A percentile compares a stretch with the other conserved stretches of the same genome.
phyloP scores from a whole-genome alignment of 2,113 vertebrate species.

The Amblyornis subalaris region DNA sequence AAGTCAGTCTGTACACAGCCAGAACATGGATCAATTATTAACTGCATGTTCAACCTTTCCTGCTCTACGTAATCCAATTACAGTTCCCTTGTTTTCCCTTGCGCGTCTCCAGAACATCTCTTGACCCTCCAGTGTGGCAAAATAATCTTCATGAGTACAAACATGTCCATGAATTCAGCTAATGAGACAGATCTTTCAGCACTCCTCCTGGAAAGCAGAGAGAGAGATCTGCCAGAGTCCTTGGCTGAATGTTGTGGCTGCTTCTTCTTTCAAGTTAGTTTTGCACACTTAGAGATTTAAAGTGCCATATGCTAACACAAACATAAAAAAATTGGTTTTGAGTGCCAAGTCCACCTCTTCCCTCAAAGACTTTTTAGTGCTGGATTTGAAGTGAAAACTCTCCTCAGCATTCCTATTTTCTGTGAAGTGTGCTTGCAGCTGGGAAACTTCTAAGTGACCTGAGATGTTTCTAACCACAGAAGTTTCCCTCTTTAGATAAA shows the following conservation, averaged over 20 bases:
- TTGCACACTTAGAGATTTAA: background rate
- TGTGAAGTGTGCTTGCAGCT: background rate
- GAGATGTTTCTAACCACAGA: background rate
- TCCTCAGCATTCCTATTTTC: background rate
- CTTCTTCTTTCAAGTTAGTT: background rate
- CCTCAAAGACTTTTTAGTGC: background rate
- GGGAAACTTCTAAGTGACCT: background rate
- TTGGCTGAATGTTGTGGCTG: background rate
- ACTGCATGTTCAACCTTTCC: slow-evolving; percentile 4
- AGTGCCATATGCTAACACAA: background rate
- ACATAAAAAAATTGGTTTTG: background rate
- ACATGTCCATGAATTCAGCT: background rate
- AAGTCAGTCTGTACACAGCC: background rate
- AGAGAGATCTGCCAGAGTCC: slow-evolving; percentile 7
- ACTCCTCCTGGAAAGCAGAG: slow-evolving; percentile 7
- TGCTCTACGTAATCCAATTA: slow-evolving; percentile 17
- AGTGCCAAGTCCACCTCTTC: background rate
- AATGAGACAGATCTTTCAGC: slow-evolving; percentile 27
- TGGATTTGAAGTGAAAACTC: background rate
- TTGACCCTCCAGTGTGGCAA: background rate
- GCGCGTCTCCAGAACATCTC: slow-evolving; percentile 12
- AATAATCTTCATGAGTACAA: background rate
- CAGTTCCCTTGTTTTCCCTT: background rate
- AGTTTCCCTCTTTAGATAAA: background rate
- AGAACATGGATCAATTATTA: slow-evolving; percentile 20